Evolutionary conservation across 2,888 invertebrate genomes (phyloP), one percentile per base, ranked within the genome.

Genomic region (Drosophila cyrtoloma): DNA sequence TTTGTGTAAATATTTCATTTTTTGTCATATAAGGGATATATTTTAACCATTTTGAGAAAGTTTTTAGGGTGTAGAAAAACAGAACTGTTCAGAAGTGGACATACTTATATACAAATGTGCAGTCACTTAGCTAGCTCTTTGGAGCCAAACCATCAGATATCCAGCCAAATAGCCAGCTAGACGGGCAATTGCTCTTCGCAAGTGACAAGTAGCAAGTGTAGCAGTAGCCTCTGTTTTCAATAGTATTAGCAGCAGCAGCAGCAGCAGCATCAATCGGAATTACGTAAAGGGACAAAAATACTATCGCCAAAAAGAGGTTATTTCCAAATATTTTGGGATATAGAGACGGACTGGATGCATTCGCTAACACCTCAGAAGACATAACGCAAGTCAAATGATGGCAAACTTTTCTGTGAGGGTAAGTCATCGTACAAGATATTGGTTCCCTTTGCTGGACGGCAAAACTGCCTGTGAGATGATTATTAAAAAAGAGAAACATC

Each of bases 201-300:
- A 75, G 71, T 82, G 85, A 71, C 70, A 85, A 72, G 64, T 55
- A 37, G 51, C 72, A 79, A 65, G 59, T 74, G 56, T 39, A 60
- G 61, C 35, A 60, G 7, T 42, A 51, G 10, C 14, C n/a, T 35
- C 2, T 3, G 16, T 37, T 4, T 22, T 57, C 63, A 65, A 47
- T 44, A 44, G 22, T 6, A 3, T 44, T 5, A n/a, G n/a, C n/a
- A n/a, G 10, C n/a, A 5, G n/a, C 9, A n/a, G 9, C 39, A 19
- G 19, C 39, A n/a, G n/a, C 39, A 42, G n/a, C 37, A 37, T 35
- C 75, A 52, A 58, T 42, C 35, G 52, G 58, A 71, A 73, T 77
- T 75, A 68, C 68, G 73, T 83, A 71, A 75, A 83, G 76, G 75
- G 80, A 71, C 75, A 79, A 77, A 79, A 86, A 84, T 77, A 72